These are phyloP conservation scores for Stenodema calcarata DNA, from an alignment of 2,888 invertebrate species.

Conservation along the genomic window DNA sequence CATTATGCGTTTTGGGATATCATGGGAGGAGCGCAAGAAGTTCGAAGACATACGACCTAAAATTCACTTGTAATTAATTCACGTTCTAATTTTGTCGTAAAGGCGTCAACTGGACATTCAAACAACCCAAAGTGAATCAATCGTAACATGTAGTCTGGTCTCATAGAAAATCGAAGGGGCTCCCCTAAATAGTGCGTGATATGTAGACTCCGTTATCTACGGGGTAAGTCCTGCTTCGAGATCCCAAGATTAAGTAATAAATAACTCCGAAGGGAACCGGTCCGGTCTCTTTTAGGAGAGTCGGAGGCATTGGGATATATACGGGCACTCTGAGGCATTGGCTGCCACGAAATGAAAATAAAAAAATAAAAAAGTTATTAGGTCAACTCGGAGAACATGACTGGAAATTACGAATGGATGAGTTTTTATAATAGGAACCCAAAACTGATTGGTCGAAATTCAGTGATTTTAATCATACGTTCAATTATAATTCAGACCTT, in stretches of 20 bases:
- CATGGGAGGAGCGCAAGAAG: too few relatives aligned
- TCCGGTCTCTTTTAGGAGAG: slow-evolving; percentile 7
- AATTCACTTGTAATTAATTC: too few relatives aligned
- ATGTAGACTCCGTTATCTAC: slow-evolving; percentile 20
- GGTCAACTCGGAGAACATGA: slow-evolving; percentile 1
- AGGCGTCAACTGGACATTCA: neutral
- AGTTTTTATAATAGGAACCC: neutral
- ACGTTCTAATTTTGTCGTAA: too few relatives aligned
- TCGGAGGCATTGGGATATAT: neutral
- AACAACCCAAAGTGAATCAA: neutral
- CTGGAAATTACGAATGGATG: neutral
- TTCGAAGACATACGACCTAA: too few relatives aligned
- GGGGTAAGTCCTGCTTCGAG: slow-evolving; percentile 26
- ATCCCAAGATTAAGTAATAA: slow-evolving; percentile 35
- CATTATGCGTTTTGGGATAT: too few relatives aligned
- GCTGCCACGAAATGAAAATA: neutral
- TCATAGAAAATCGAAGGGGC: neutral
- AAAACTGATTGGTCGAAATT: neutral
- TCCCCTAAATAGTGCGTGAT: slow-evolving; percentile 27
- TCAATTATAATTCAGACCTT: neutral
- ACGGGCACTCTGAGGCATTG: neutral
- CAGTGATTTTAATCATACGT: neutral
- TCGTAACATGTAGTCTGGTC: neutral
- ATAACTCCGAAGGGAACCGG: slow-evolving; percentile 12
- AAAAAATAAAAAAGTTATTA: slow-evolving; percentile 18